Conservation (phyloP, 2,797 vertebrate species). For the Gouania willdenowi region DNA sequence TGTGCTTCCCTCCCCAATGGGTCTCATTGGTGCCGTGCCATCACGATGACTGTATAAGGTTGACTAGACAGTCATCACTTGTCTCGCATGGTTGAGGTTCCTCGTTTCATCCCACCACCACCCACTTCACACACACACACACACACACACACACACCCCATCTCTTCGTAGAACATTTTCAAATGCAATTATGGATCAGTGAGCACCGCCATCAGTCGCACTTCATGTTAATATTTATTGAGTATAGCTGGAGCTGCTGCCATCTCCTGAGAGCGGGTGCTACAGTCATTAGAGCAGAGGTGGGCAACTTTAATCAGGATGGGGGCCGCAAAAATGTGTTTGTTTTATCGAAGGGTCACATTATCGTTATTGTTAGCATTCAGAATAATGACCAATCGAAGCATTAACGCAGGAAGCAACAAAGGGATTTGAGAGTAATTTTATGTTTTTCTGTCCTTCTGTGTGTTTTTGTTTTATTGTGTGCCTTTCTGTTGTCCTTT, state of each 20-base stretch:
- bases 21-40: constrained; percentile 32
- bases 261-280: constrained; percentile 65
- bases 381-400: no score
- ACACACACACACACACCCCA: constrained; percentile 15
- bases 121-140: neutral
- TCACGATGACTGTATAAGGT: constrained; percentile 28
- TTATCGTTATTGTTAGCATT: no score
- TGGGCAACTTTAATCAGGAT: no score
- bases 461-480: neutral
- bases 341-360: no score
- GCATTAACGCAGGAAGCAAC: no score
- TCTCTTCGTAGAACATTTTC: constrained; percentile 68
- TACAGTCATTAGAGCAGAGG: constrained; percentile 75
- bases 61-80: constrained; percentile 46
- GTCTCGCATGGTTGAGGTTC: constrained; percentile 35
- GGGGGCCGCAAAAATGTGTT: no score
- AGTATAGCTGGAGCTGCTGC: constrained; percentile 71
- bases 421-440: no score
- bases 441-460: constrained; percentile 21
- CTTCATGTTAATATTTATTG: constrained; percentile 83
- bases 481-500: no score
- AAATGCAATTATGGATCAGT: constrained; percentile 82
- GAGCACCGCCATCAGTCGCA: constrained; percentile 76
- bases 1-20: constrained; percentile 17
- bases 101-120: constrained; percentile 33